These are phyloP conservation scores for Gallinago stenura DNA, from an alignment of 2,797 vertebrate genomes.

Conservation along the genomic window DNA sequence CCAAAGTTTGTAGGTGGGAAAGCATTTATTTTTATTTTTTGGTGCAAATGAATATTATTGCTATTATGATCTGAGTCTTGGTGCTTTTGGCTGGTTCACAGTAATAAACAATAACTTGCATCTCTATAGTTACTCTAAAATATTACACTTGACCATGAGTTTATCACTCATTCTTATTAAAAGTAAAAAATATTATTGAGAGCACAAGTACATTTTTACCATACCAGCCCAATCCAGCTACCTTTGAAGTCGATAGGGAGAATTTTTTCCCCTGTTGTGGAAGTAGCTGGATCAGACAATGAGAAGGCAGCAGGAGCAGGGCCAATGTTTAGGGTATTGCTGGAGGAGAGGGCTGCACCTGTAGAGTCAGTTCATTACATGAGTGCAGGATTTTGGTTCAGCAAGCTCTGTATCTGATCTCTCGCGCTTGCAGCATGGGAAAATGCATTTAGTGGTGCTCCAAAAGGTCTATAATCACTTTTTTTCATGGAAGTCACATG, in stretches of 20 bases:
- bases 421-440: rapidly evolving
- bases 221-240: background rate
- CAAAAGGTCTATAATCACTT: background rate
- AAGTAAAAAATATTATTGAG: slow-evolving; percentile 3
- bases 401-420: background rate
- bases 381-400: background rate
- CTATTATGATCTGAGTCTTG: background rate
- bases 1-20: background rate
- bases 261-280: background rate
- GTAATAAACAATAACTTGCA: background rate
- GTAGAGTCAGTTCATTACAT: background rate
- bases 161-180: slow-evolving; percentile 3
- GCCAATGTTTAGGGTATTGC: background rate
- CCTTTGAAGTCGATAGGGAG: background rate
- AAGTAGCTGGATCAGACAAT: background rate
- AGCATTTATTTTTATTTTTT: background rate
- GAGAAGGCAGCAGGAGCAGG: background rate
- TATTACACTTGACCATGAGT: background rate
- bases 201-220: slow-evolving; percentile 33
- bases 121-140: background rate
- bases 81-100: background rate
- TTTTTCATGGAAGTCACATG: background rate
- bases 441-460: background rate
- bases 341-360: background rate
- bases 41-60: background rate